phyloP scores from a whole-genome alignment of 2,113 vertebrate genomes.

The Brachyhypopomus gauderio region DNA sequence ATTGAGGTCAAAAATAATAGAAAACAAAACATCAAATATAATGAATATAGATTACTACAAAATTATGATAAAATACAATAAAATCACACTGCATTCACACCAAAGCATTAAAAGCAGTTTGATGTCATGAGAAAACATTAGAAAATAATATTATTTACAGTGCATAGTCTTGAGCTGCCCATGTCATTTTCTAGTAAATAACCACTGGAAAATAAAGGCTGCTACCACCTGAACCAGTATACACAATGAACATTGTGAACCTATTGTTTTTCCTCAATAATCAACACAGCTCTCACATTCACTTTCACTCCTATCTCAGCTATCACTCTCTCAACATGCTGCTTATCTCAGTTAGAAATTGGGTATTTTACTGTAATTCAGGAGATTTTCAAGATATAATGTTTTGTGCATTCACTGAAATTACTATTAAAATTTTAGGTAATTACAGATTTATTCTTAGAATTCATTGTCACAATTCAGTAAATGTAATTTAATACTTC shows the following conservation, averaged over 20 bases:
- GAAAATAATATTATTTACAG: slow-evolving; percentile 55
- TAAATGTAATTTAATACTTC: slow-evolving; percentile 4
- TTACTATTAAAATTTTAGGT: neutral
- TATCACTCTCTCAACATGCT: neutral
- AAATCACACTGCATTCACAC: slow-evolving; percentile 35
- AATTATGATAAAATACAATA: slow-evolving; percentile 19
- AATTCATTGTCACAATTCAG: neutral
- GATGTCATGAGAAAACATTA: slow-evolving; percentile 38
- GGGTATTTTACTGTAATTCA: neutral
- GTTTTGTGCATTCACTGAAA: neutral
- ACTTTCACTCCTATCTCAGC: neutral
- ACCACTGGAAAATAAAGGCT: neutral
- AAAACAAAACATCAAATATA: slow-evolving; percentile 20
- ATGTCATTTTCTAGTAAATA: slow-evolving; percentile 25
- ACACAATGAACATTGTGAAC: neutral
- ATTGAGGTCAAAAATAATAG: slow-evolving; percentile 13
- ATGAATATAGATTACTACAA: slow-evolving; percentile 39
- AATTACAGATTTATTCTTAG: slow-evolving; percentile 16
- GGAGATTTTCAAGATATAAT: neutral
- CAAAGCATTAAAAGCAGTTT: slow-evolving; percentile 39
- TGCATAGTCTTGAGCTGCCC: slow-evolving; percentile 58
- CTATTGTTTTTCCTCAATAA: neutral
- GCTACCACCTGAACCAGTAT: slow-evolving; percentile 20
- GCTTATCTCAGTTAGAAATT: neutral
- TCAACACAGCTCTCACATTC: neutral